Percentiles rank a stretch among this genome's conserved stretches.
phyloP scores from a whole-genome alignment of 2,888 invertebrate species.

The Callinectes sapidus region DNA sequence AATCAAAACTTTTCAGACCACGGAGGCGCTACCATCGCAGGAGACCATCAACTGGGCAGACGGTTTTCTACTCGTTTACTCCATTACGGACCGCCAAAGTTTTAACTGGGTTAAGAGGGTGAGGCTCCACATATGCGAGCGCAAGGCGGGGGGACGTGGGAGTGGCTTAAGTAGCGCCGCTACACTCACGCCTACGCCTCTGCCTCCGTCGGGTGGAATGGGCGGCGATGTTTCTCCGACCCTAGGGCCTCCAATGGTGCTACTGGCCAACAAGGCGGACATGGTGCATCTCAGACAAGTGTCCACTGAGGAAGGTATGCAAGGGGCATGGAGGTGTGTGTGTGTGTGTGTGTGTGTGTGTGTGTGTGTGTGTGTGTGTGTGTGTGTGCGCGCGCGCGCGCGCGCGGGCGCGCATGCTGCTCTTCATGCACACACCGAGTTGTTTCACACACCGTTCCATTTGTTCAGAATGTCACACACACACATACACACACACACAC shows the following conservation, averaged over 20 bases:
- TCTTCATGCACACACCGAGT: background rate
- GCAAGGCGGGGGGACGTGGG: constrained; percentile 74
- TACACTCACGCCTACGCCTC: constrained; percentile 70
- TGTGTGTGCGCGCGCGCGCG: background rate
- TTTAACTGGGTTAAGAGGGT: constrained; percentile 88
- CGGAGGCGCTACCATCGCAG: constrained; percentile 84
- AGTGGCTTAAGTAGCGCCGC: constrained; percentile 52
- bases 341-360: too few relatives aligned
- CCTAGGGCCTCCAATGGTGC: constrained; percentile 81
- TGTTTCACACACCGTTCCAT: too few relatives aligned
- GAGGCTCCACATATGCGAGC: constrained; percentile 80
- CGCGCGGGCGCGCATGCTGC: background rate
- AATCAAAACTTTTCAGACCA: constrained; percentile 78
- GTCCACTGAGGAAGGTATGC: constrained; percentile 86
- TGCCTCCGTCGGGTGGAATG: constrained; percentile 52
- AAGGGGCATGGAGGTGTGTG: too few relatives aligned
- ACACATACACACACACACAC: too few relatives aligned
- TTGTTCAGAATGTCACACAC: too few relatives aligned
- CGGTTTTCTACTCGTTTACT: constrained; percentile 90
- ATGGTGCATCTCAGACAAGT: constrained; percentile 93
- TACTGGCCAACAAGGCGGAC: constrained; percentile 93
- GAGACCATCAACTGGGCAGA: constrained; percentile 93
- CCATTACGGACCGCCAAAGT: constrained; percentile 80
- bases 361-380: constrained; percentile 8
- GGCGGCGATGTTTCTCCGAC: constrained; percentile 68